These are phyloP conservation scores for Anableps anableps DNA, from an alignment of 2,797 vertebrate species.

Conservation along the genomic window DNA sequence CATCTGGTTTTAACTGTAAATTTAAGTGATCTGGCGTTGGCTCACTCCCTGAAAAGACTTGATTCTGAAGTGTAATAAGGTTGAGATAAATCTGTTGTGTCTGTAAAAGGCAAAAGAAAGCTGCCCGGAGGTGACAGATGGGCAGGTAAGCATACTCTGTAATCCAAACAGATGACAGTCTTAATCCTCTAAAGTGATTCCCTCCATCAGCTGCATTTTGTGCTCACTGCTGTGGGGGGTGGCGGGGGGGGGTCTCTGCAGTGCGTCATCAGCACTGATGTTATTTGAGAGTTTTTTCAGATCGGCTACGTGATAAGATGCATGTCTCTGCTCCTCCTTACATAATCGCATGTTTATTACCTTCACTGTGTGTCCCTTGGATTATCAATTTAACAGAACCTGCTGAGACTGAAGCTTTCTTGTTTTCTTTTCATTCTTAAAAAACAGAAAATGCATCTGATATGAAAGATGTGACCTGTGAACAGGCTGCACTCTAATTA, in stretches of 20 bases:
- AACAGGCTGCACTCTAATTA: background rate
- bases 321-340: background rate
- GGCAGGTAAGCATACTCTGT: constrained; percentile 54
- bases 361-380: background rate
- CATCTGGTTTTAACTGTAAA: background rate
- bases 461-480: background rate
- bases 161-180: constrained; percentile 64
- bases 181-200: constrained; percentile 71
- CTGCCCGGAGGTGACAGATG: constrained; percentile 60
- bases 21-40: background rate
- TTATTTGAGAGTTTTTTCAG: constrained; percentile 13
- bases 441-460: constrained; percentile 3
- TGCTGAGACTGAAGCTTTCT: background rate
- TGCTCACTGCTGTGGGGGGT: background rate
- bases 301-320: constrained; percentile 7
- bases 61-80: background rate
- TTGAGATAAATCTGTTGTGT: background rate
- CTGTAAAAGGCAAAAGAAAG: background rate
- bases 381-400: background rate
- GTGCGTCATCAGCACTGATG: constrained; percentile 2
- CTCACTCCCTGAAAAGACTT: background rate
- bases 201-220: constrained; percentile 21
- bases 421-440: background rate
- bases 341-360: background rate
- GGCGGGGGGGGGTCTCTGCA: background rate